Conservation (phyloP, 2,113 vertebrate genomes). For the Cathartes aura region DNA sequence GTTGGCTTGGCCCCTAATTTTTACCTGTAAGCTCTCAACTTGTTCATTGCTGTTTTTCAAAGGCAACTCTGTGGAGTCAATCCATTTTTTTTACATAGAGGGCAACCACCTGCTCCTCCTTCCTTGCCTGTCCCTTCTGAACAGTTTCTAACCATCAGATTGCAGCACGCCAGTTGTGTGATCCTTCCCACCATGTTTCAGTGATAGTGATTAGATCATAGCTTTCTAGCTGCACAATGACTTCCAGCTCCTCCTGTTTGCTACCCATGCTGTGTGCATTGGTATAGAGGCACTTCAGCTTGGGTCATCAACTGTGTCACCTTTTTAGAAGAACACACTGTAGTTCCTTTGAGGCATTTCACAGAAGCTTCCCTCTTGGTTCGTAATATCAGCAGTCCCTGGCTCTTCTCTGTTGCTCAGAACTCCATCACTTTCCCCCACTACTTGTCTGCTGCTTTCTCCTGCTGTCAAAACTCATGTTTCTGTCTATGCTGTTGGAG, state of each 20-base stretch:
- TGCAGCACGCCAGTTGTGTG: not conserved
- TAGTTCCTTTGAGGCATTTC: not conserved
- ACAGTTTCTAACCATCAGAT: not conserved
- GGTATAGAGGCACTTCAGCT: not conserved
- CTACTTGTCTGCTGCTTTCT: not conserved
- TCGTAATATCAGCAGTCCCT: not conserved
- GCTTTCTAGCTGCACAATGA: not conserved
- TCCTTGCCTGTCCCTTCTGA: not conserved
- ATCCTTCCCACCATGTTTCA: not conserved
- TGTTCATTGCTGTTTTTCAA: not conserved
- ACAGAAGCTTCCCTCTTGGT: not conserved
- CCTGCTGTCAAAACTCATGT: not conserved
- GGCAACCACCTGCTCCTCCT: not conserved
- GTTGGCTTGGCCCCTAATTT: not conserved
- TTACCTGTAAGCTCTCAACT: not conserved
- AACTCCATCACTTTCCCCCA: not conserved
- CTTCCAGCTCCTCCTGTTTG: not conserved
- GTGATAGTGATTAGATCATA: not conserved
- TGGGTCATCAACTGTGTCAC: not conserved
- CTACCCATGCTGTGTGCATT: rapidly evolving
- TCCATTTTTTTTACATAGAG: not conserved
- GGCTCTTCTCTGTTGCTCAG: not conserved
- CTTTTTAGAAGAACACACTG: not conserved
- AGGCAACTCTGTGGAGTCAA: not conserved
- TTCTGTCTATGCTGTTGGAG: not conserved